These are phyloP conservation scores for Catostylus mosaicus DNA, from an alignment of 30 jellyfish, hydroid and myxozoan species.

Conservation along the genomic window DNA sequence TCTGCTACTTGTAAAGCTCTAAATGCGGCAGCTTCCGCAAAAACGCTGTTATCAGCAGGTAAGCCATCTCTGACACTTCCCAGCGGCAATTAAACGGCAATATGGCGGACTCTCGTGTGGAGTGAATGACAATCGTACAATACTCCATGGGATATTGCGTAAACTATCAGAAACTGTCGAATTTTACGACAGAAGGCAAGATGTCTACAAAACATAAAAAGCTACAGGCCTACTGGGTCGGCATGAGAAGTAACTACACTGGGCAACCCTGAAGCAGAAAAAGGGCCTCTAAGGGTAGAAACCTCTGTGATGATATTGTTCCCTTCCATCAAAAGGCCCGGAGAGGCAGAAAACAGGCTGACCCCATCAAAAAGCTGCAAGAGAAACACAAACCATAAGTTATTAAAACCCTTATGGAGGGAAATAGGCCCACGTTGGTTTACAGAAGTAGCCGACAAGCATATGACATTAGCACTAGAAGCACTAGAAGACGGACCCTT, in stretches of 20 bases:
- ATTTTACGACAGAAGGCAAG: no score
- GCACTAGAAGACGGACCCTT: background rate
- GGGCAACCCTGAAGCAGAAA: background rate
- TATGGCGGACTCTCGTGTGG: background rate
- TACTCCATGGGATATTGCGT: no score
- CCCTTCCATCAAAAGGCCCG: conserved; percentile 26
- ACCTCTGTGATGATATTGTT: conserved; percentile 11
- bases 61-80: background rate
- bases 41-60: background rate
- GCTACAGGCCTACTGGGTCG: no score
- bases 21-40: background rate
- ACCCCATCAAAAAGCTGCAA: background rate
- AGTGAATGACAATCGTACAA: background rate
- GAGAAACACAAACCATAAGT: background rate
- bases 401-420: no score
- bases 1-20: background rate
- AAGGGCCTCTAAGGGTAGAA: conserved; percentile 31
- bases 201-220: no score
- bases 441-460: no score
- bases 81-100: background rate
- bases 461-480: background rate
- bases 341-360: background rate
- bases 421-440: no score
- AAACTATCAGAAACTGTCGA: no score
- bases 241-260: no score